Evolutionary conservation across 2,797 vertebrate species (phyloP), one percentile per base, ranked within the genome.

Genomic region (Gymnodraco acuticeps): DNA sequence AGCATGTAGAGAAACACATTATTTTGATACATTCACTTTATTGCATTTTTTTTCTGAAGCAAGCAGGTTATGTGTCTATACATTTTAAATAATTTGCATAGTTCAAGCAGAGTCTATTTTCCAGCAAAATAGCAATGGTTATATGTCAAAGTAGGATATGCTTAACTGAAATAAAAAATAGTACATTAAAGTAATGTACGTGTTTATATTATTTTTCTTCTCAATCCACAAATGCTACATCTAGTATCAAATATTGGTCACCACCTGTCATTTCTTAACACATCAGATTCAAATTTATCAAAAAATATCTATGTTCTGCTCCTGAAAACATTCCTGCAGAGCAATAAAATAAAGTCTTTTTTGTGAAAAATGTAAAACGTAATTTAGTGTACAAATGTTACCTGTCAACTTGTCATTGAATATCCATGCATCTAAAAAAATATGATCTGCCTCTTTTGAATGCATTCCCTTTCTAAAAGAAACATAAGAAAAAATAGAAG

Each of bases 1-100:
- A 90, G 80, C 82, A 87, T 86, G 68, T 79, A 86, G 42, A 89
- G 79, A 90, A 86, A 92, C 80, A 89, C 59, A 78, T 75, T 71
- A 89, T 81, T 87, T 82, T 76, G 83, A 88, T 94, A 95, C 92
- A 94, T 95, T 95, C 91, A 91, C 90, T 95, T 95, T 94, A 95
- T 95, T 95, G 93, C 91, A 93, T 86, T 78, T 70, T 87, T 87
- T 89, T 92, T 73, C 85, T 89, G 92, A 93, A 94, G 92, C 94
- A 94, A 93, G 94, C 93, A 73, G 83, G 90, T 87, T 82, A 84
- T 85, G 87, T 86, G 64, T 86, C 51, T 65, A 51, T 63, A 80
- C 83, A 81, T 80, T 79, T 27, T 12, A 81, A 38, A 38, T 64
- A 8, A 73, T 93, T 95, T 95, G 94, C 94, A 95, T 95, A 95